Conservation (phyloP, 1,140 invertebrate species). For the Tetraneura akinire region DNA sequence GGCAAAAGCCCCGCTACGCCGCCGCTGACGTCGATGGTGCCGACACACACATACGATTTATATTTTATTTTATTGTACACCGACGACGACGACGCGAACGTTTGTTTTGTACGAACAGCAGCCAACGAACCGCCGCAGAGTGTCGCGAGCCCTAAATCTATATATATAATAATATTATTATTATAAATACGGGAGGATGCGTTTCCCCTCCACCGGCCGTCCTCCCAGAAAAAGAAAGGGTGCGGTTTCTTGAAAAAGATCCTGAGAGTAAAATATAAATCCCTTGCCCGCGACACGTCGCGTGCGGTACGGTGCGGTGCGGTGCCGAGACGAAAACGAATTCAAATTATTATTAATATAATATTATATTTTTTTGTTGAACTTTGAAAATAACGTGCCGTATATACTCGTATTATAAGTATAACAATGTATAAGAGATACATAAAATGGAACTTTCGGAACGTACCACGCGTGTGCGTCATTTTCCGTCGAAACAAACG, state of each 20-base stretch:
- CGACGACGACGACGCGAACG: not conserved
- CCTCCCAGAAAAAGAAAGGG: no score
- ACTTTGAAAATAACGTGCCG: not conserved
- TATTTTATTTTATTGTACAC: no score
- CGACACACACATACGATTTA: not conserved
- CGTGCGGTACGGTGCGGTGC: no score
- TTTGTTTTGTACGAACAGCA: not conserved
- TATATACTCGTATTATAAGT: no score
- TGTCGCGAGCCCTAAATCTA: not conserved
- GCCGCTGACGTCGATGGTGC: not conserved
- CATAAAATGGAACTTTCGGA: no score
- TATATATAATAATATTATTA: not conserved
- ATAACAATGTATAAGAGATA: no score
- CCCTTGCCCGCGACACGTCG: not conserved
- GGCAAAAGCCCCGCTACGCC: not conserved
- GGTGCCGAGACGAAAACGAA: not conserved
- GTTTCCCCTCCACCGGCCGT: not conserved
- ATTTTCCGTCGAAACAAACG: no score
- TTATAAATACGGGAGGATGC: no score
- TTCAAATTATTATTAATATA: not conserved
- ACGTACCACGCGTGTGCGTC: no score
- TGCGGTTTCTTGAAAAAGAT: constrained; percentile 23
- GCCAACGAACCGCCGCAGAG: not conserved
- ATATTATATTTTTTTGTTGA: not conserved
- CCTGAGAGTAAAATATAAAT: not conserved